Base-by-base conservation (phyloP, 1,140 invertebrate genomes). In the Orchestia grillus region DNA sequence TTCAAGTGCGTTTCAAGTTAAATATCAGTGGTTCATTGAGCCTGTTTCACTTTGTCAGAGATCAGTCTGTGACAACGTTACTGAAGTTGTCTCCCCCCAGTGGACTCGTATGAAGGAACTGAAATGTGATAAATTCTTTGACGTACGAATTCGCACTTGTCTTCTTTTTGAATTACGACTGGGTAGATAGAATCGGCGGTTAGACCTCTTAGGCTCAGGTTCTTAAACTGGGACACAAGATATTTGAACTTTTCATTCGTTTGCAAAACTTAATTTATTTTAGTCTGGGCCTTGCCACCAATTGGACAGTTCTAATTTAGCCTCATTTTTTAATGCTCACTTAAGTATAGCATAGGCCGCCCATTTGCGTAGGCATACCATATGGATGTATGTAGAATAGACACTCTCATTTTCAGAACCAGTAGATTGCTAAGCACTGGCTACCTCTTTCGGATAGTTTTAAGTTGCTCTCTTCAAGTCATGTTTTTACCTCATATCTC, bases 101-200 rank as follows among this genome's bases (percentile, higher is more conserved):
- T 23, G 62, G 28, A 77, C 62, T 77, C 36, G 62, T 28, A 77
- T 77, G 62, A 15, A 3, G 28, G 62, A 23, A 36, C 11, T 19
- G 1, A 77, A 77, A 23, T 36, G 62, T 77, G 28, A 77, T 19
- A 8, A 91, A 87, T 96, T 97, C 41, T 96, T 96, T 97, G 90
- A 95, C 96, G 36, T 77, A 77, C 3, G 1, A 77, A 77, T 53
- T 77, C 62, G 62, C 62, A 77, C 62, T 77, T 77, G 62, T 36
- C 62, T 77, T 77, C 62, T 77, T 77, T 77, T 36, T 77, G 62
- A 77, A 77, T 77, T 23, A 77, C 28, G 62, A 15, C 28, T 77
- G 62, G 62, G 62, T 77, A 77, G 62, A 77, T 77, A 36, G 15
- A 77, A 36, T 77, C 62, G 11, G 11, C 62, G 19, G 47, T 77